phyloP scores from a whole-genome alignment of 2,888 invertebrate species.

The Agonopterix heracliana region DNA sequence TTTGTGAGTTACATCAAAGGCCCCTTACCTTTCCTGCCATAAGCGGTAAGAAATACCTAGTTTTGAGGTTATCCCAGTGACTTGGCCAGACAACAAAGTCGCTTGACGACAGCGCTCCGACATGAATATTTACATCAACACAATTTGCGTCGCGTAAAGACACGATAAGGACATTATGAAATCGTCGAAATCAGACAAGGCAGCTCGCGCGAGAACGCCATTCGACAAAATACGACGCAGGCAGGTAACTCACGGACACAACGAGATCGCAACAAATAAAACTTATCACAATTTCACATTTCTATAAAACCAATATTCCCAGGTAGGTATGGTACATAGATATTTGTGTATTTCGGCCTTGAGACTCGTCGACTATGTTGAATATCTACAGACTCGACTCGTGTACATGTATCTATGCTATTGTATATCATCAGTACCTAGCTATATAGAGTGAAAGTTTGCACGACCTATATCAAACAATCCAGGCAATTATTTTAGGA shows the following conservation, averaged over 20 bases:
- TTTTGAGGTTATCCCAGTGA: slow-evolving; percentile 62
- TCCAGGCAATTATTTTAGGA: slow-evolving; percentile 25
- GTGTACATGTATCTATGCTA: slow-evolving; percentile 45
- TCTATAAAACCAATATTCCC: slow-evolving; percentile 45
- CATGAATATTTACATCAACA: slow-evolving; percentile 20
- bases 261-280: slow-evolving; percentile 27
- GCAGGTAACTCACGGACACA: slow-evolving; percentile 31
- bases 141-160: slow-evolving; percentile 40
- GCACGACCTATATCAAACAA: slow-evolving; percentile 60
- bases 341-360: slow-evolving; percentile 74
- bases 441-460: slow-evolving; percentile 74
- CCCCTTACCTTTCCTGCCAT: background rate
- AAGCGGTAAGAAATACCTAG: background rate
- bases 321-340: slow-evolving; percentile 45
- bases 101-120: slow-evolving; percentile 13
- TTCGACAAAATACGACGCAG: slow-evolving; percentile 32
- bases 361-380: slow-evolving; percentile 69
- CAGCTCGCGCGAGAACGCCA: slow-evolving; percentile 38
- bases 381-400: slow-evolving; percentile 63
- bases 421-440: slow-evolving; percentile 40
- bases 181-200: slow-evolving; percentile 25
- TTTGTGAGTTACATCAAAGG: background rate
- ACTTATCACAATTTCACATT: slow-evolving; percentile 40
- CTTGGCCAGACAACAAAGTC: slow-evolving; percentile 4
- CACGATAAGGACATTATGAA: slow-evolving; percentile 30